Percentiles rank a stretch among this genome's conserved stretches.
phyloP scores from a whole-genome alignment of 1,140 invertebrate species.

The Dermatophagoides farinae region DNA sequence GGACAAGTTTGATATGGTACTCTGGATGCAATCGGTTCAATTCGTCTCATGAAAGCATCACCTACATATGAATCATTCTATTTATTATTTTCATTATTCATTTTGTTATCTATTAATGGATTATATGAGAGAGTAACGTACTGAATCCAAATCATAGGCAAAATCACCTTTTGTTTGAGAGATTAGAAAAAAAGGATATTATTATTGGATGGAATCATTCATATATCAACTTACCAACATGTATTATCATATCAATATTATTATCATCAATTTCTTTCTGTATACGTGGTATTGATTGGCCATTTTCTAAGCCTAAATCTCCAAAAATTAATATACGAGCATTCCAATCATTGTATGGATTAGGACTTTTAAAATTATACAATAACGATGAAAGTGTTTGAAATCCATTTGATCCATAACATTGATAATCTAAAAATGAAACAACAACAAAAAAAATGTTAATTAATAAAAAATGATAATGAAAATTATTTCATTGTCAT shows the following conservation, averaged over 20 bases:
- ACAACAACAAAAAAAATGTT: slow-evolving; percentile 35
- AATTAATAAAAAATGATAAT: not conserved
- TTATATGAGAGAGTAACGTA: slow-evolving; percentile 24
- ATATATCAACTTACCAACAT: slow-evolving; percentile 42
- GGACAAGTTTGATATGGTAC: slow-evolving; percentile 75
- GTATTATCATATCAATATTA: slow-evolving; percentile 63
- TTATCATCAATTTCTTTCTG: slow-evolving; percentile 55
- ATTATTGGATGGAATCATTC: slow-evolving; percentile 7
- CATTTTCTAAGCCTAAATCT: slow-evolving; percentile 76
- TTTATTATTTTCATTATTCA: not conserved
- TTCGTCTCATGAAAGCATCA: slow-evolving; percentile 73
- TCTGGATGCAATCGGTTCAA: slow-evolving; percentile 61
- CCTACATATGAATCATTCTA: slow-evolving; percentile 49
- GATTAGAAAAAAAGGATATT: not conserved
- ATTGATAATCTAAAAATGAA: not conserved
- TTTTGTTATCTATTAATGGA: not conserved
- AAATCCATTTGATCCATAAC: not conserved
- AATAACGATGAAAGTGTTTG: slow-evolving; percentile 12
- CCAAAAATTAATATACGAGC: slow-evolving; percentile 52
- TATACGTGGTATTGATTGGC: slow-evolving; percentile 49
- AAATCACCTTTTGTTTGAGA: slow-evolving; percentile 36
- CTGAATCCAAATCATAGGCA: slow-evolving; percentile 77
- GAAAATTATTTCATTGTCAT: not conserved
- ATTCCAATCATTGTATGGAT: slow-evolving; percentile 8
- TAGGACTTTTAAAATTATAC: slow-evolving; percentile 15